A percentile compares a stretch with the other conserved stretches of the same genome.
phyloP scores from a whole-genome alignment of 2,113 vertebrate genomes.

The Eulemur rufifrons region DNA sequence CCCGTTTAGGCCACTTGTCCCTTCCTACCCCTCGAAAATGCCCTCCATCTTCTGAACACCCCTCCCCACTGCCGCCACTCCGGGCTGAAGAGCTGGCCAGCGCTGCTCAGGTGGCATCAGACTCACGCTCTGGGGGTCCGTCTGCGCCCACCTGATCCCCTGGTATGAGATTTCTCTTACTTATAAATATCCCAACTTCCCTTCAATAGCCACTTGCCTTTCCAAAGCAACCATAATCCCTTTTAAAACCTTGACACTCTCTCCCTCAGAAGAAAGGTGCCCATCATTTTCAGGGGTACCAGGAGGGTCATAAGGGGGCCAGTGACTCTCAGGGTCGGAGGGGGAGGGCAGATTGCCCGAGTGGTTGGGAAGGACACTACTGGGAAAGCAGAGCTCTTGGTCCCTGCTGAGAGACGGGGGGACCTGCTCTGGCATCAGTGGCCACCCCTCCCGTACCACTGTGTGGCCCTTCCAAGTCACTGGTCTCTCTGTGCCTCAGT shows the following conservation, averaged over 20 bases:
- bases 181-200: neutral
- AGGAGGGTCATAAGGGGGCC: neutral
- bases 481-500: neutral
- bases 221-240: neutral
- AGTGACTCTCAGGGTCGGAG: fast-evolving
- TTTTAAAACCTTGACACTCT: neutral
- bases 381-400: neutral
- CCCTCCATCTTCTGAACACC: neutral
- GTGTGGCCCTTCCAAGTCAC: neutral
- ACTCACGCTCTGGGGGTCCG: fast-evolving
- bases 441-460: neutral
- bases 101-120: neutral
- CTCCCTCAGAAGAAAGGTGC: neutral
- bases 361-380: neutral
- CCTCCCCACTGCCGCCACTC: neutral
- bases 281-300: neutral
- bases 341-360: neutral
- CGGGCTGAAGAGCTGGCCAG: neutral
- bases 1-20: neutral
- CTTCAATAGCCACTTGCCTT: neutral
- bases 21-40: neutral
- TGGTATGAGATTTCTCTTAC: neutral
- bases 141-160: neutral
- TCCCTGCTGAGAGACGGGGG: fast-evolving
- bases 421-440: neutral